These are phyloP conservation scores for Hartigia nigra DNA, from an alignment of 2,888 invertebrate species.

Conservation along the genomic window DNA sequence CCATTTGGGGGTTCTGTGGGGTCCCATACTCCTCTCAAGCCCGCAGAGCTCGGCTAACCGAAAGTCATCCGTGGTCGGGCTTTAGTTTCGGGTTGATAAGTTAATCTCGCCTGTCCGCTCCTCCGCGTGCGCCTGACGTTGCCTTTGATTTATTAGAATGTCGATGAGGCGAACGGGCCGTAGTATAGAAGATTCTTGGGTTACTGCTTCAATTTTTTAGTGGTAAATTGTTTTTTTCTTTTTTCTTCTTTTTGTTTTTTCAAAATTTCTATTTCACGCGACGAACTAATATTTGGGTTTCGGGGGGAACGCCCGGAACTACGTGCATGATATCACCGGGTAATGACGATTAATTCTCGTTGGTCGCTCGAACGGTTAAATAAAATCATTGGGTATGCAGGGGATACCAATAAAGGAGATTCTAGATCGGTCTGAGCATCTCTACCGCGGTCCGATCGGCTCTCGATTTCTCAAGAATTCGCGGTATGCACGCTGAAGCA, in stretches of 20 bases:
- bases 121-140: slow-evolving; percentile 49
- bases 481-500: slow-evolving; percentile 51
- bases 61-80: slow-evolving; percentile 48
- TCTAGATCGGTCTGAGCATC: slow-evolving; percentile 48
- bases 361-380: slow-evolving; percentile 6
- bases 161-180: slow-evolving; percentile 36
- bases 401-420: slow-evolving; percentile 58
- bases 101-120: slow-evolving; percentile 52
- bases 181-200: background rate
- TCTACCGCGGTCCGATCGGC: slow-evolving; percentile 43
- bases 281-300: background rate
- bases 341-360: background rate
- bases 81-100: slow-evolving; percentile 49
- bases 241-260: too few species aligned
- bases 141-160: slow-evolving; percentile 54
- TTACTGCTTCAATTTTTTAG: too few species aligned
- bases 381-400: slow-evolving; percentile 55
- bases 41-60: slow-evolving; percentile 30
- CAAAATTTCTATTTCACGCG: background rate
- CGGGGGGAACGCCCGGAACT: too few species aligned
- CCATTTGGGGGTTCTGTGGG: slow-evolving; percentile 16
- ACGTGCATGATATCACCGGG: background rate
- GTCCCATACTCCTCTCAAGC: slow-evolving; percentile 11
- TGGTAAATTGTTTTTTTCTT: too few species aligned
- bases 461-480: slow-evolving; percentile 55